Base-by-base conservation (phyloP, 2,113 vertebrate species). In the Scolopax mira region DNA sequence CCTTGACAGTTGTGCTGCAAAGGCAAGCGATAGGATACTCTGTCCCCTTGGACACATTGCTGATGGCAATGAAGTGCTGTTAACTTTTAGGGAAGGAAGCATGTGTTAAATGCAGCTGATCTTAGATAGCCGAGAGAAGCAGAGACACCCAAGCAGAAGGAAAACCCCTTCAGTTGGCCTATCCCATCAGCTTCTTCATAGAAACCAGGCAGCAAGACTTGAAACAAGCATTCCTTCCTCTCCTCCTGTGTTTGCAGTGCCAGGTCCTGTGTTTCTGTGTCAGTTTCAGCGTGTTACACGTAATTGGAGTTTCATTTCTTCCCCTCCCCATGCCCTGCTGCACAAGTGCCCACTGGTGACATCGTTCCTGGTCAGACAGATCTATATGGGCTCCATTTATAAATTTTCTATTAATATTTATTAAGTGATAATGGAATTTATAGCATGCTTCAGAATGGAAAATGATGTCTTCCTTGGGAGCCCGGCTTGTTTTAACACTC, bases 351-450 rank as follows among this genome's bases (percentile, higher is more conserved):
- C 42, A 11, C 8, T 91, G 92, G 88, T 96, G 93, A 91, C 84
- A 82, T 85, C 8, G 31, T 91, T 94, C 86, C 44, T 7, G 28
- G 88, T 89, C 90, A 96, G 86, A 60, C 95, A 82, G 78, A 77
- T 96, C 90, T 91, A 55, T 69, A 35, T 88, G 81, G 35, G 35
- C 69, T 92, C 78, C 93, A 91, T 96, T 96, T 97, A 96, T 95
- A 97, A 96, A 90, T 96, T 90, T 55, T 88, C 94, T 94, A 97
- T 97, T 97, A 97, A 97, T 97, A 97, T 97, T 96, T 96, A 97
- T 96, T 96, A 97, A 95, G 89, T 88, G 86, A 86, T 95, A 94
- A 95, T 97, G 93, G 95, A 88, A 96, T 97, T 95, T 97, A 94
- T 96, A 90, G 89, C 75, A 88, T 77, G 52, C 64, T 96, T 96